Percentiles rank a stretch among this genome's conserved stretches.
These are phyloP conservation scores for Tinea semifulvella DNA, from an alignment of 2,888 invertebrate species.

Conservation along the genomic window DNA sequence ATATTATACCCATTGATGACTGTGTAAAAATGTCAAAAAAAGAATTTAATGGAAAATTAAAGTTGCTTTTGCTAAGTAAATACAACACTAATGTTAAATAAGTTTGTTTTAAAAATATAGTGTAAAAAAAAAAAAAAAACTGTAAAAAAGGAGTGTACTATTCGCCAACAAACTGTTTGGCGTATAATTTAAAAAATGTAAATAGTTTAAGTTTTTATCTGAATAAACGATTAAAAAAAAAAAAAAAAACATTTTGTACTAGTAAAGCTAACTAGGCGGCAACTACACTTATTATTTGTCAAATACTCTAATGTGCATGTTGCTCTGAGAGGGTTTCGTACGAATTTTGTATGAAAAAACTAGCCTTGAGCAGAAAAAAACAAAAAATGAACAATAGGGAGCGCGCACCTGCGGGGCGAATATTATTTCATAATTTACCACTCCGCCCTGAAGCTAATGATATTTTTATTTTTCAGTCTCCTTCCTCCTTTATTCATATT, in stretches of 20 bases:
- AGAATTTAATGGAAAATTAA: no score
- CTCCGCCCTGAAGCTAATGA: constrained; percentile 28
- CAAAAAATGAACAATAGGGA: constrained; percentile 14
- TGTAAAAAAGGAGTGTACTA: no score
- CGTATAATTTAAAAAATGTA: no score
- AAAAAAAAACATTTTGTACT: neutral
- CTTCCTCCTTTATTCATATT: constrained; percentile 10
- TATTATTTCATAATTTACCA: constrained; percentile 45
- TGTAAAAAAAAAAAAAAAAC: no score
- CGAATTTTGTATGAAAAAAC: constrained; percentile 16
- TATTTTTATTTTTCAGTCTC: constrained; percentile 15
- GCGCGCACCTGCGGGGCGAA: constrained; percentile 30
- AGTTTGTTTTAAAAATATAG: no score
- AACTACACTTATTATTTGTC: constrained; percentile 7
- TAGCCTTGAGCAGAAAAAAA: constrained; percentile 15
- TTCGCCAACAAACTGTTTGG: no score
- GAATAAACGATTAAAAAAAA: neutral
- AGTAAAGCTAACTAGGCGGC: constrained; percentile 4
- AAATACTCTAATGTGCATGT: constrained; percentile 24
- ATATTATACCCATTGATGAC: no score
- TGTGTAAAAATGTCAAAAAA: no score
- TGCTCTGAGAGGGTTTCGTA: constrained; percentile 20
- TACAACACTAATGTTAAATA: no score
- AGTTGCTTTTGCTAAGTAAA: no score
- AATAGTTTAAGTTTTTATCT: no score